Conservation (phyloP, 2,888 invertebrate species). For the Drosophila aldrichi region DNA sequence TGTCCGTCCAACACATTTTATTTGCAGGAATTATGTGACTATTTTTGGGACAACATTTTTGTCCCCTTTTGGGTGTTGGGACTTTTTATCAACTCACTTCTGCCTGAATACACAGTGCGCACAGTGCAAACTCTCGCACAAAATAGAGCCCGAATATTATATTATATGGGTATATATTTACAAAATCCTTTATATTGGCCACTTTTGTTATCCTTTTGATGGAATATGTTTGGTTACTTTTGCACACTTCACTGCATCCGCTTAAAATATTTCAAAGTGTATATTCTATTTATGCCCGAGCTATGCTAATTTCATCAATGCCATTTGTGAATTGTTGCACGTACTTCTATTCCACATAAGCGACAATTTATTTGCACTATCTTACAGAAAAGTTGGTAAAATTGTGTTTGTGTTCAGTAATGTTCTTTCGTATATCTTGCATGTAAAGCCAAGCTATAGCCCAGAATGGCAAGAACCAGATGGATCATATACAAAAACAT, state of each 20-base stretch:
- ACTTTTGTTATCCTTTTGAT: constrained; percentile 36
- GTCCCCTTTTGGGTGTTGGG: constrained; percentile 20
- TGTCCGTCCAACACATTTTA: constrained; percentile 23
- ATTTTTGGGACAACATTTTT: constrained; percentile 23
- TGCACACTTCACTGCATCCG: constrained; percentile 31
- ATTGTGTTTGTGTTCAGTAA: not conserved
- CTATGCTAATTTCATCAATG: constrained; percentile 62
- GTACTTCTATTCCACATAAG: not conserved
- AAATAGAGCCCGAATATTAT: constrained; percentile 24
- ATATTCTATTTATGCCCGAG: constrained; percentile 35
- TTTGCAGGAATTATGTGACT: constrained; percentile 34
- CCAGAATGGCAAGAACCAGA: not conserved
- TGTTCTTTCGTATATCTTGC: not conserved
- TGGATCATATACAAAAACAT: constrained; percentile 32
- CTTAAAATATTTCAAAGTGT: constrained; percentile 27
- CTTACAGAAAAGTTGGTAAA: not conserved
- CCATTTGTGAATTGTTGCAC: constrained; percentile 8
- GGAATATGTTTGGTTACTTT: constrained; percentile 22
- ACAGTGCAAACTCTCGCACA: constrained; percentile 5
- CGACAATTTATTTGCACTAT: not conserved
- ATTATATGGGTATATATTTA: constrained; percentile 24
- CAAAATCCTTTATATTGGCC: constrained; percentile 5
- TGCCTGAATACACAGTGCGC: constrained; percentile 61
- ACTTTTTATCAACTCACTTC: constrained; percentile 64
- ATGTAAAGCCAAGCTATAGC: not conserved